Conservation (phyloP, 2,888 invertebrate species). For the Panopea generosa region DNA sequence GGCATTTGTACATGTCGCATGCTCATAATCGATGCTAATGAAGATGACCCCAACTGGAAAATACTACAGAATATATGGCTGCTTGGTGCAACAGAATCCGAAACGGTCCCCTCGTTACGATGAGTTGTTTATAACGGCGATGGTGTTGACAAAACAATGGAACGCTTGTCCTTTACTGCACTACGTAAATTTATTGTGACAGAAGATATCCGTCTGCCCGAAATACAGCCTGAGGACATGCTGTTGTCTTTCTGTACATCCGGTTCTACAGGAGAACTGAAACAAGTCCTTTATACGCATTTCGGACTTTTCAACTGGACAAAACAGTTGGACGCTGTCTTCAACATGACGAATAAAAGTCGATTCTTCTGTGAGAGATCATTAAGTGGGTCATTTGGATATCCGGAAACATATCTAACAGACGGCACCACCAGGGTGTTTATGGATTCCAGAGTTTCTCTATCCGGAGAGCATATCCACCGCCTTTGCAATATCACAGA, state of each 20-base stretch:
- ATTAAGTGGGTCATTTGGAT: conserved; percentile 52
- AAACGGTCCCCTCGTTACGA: conserved; percentile 24
- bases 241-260: conserved; percentile 42
- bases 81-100: not conserved
- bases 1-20: conserved; percentile 29
- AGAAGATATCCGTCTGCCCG: too few species aligned
- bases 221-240: conserved; percentile 50
- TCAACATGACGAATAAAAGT: conserved; percentile 15
- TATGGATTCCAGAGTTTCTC: conserved; percentile 34
- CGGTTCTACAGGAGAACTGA: conserved; percentile 54
- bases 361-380: conserved; percentile 1
- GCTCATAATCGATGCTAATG: too few species aligned
- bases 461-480: conserved; percentile 35
- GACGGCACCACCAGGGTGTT: conserved; percentile 47
- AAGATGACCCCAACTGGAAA: conserved; percentile 34
- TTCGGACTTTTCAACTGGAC: conserved; percentile 48
- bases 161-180: too few species aligned
- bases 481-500: conserved; percentile 41
- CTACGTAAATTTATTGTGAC: too few species aligned
- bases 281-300: conserved; percentile 46
- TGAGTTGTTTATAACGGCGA: conserved; percentile 34
- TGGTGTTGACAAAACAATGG: too few species aligned
- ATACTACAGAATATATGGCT: conserved; percentile 43
- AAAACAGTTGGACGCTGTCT: not conserved
- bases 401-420: conserved; percentile 42